These are phyloP conservation scores for Saccopteryx bilineata DNA, from an alignment of 2,113 vertebrate species.

Conservation along the genomic window DNA sequence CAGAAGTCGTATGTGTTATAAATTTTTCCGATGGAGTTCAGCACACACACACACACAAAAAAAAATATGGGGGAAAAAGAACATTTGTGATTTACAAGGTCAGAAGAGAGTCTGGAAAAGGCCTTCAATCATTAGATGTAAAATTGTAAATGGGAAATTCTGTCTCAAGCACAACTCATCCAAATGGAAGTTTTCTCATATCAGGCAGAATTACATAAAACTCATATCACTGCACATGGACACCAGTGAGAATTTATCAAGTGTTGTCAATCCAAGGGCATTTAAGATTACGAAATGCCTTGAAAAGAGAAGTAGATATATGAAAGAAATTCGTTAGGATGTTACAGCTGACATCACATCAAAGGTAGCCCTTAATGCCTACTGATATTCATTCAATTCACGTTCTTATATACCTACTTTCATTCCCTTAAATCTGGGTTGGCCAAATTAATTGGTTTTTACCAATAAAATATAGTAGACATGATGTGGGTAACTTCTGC, in stretches of 20 bases:
- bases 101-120: not conserved
- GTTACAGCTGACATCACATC: not conserved
- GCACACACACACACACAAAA: not conserved
- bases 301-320: not conserved
- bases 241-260: not conserved
- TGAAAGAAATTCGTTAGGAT: not conserved
- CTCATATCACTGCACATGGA: not conserved
- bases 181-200: conserved; percentile 3
- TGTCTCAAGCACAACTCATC: not conserved
- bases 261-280: not conserved
- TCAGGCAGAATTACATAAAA: not conserved
- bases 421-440: not conserved
- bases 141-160: not conserved
- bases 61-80: not conserved
- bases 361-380: not conserved
- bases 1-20: not conserved
- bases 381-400: not conserved
- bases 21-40: not conserved
- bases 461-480: not conserved
- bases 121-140: not conserved
- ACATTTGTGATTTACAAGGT: not conserved
- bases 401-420: not conserved
- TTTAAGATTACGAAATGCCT: not conserved
- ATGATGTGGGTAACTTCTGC: not conserved
- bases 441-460: not conserved